Evolutionary conservation across 1,140 invertebrate species (phyloP).

Genomic region (Plectus sambesii): DNA sequence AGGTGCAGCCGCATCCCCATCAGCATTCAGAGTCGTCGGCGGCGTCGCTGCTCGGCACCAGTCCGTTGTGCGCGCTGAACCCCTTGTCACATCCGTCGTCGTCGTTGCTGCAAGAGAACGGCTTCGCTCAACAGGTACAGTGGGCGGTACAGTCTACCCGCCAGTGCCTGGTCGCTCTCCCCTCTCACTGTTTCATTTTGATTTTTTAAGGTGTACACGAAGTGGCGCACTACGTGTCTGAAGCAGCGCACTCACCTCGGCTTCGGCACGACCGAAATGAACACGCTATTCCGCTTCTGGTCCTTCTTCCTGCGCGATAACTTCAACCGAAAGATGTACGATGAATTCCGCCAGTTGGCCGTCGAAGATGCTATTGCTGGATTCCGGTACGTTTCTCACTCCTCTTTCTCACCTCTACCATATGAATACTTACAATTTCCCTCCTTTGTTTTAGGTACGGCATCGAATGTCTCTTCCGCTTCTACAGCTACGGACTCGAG

Average conservation of each 20-base stretch:
- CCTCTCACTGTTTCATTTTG: neutral
- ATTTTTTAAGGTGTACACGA: conserved; percentile 34
- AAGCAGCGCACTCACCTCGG: conserved; percentile 69
- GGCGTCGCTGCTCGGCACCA: conserved; percentile 57
- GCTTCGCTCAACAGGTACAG: conserved; percentile 83
- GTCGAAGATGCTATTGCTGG: conserved; percentile 79
- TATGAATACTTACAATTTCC: conserved; percentile 10
- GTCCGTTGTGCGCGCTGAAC: conserved; percentile 54
- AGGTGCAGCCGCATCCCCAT: conserved; percentile 5
- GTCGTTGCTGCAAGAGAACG: conserved; percentile 84
- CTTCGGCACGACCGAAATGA: conserved; percentile 88
- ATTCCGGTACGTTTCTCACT: conserved; percentile 49
- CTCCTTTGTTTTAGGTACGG: conserved; percentile 51
- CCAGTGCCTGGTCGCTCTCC: conserved; percentile 4
- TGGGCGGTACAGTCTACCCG: neutral
- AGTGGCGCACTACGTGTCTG: conserved; percentile 33
- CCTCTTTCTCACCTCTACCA: neutral
- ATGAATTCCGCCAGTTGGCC: conserved; percentile 78
- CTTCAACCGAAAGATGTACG: conserved; percentile 96
- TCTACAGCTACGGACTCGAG: conserved; percentile 94
- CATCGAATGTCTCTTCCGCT: conserved; percentile 92
- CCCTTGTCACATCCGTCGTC: conserved; percentile 88
- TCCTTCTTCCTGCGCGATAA: conserved; percentile 96
- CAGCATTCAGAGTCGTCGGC: conserved; percentile 43
- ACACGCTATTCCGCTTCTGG: conserved; percentile 95